Conservation (phyloP, 2,113 vertebrate genomes). For the Geothlypis trichas region DNA sequence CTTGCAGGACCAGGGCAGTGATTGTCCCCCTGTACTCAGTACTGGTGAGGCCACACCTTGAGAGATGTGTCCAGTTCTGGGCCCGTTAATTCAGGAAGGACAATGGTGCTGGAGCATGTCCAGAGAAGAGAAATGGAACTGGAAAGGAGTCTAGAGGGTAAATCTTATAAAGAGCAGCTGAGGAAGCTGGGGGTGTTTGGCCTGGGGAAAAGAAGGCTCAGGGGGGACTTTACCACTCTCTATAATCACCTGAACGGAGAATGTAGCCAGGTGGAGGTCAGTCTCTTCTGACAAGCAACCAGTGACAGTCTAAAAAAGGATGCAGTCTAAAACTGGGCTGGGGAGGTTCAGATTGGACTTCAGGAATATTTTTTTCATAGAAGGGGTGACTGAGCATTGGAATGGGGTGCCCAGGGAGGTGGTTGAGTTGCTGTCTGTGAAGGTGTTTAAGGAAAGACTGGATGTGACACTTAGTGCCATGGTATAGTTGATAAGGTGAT, state of each 20-base stretch:
- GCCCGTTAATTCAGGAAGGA: background rate
- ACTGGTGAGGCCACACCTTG: background rate
- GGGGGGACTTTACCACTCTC: no score
- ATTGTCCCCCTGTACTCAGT: fast-evolving
- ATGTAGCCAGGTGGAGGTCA: fast-evolving
- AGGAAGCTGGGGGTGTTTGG: fast-evolving
- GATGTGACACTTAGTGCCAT: background rate
- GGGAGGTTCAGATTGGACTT: background rate
- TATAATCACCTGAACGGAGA: background rate
- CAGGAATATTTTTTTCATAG: background rate
- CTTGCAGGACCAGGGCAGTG: background rate
- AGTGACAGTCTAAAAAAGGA: background rate
- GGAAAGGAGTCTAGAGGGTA: background rate
- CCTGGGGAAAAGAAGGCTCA: background rate
- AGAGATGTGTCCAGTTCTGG: background rate
- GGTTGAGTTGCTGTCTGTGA: no score
- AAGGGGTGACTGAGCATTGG: no score
- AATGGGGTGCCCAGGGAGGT: background rate
- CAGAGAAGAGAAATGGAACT: background rate
- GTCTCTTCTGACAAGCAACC: background rate
- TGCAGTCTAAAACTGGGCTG: no score
- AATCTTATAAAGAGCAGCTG: background rate
- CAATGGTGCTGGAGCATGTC: fast-evolving
- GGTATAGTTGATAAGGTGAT: background rate
- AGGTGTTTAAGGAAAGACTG: background rate